phyloP scores from a whole-genome alignment of 1,140 invertebrate species.

The Drosophila sechellia region DNA sequence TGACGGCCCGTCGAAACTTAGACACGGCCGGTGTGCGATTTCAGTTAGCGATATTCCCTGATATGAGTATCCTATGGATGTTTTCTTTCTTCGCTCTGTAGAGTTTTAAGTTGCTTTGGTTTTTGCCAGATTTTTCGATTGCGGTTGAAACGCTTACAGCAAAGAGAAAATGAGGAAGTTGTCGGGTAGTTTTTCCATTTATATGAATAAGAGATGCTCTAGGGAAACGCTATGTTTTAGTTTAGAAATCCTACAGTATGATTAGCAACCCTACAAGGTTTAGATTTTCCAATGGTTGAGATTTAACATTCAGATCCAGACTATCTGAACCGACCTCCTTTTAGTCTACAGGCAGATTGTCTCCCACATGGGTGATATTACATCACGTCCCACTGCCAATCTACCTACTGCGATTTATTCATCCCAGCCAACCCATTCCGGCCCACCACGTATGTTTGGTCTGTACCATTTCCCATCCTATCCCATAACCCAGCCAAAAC shows the following conservation, averaged over 20 bases:
- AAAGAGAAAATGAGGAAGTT: constrained; percentile 17
- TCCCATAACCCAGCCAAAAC: constrained; percentile 14
- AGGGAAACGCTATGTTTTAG: neutral
- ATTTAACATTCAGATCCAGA: too few relatives aligned
- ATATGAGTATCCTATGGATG: constrained; percentile 4
- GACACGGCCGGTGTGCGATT: constrained; percentile 65
- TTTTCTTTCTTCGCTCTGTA: neutral
- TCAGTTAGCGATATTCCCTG: constrained; percentile 45
- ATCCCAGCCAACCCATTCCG: neutral
- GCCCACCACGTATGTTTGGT: neutral
- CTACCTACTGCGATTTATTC: constrained; percentile 19
- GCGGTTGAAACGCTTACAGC: constrained; percentile 67
- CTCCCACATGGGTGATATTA: neutral
- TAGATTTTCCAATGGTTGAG: too few relatives aligned
- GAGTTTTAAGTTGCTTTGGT: constrained; percentile 35
- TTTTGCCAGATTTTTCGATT: constrained; percentile 41
- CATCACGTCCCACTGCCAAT: constrained; percentile 1
- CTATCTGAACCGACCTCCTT: neutral
- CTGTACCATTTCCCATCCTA: neutral
- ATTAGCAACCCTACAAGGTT: too few relatives aligned
- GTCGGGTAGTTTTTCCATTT: neutral
- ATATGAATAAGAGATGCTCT: neutral
- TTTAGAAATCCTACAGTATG: too few relatives aligned
- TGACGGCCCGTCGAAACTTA: constrained; percentile 48
- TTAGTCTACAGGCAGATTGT: neutral